Evolutionary conservation across 2,797 vertebrate genomes (phyloP), one percentile per base, ranked within the genome.

Genomic region (Paramormyrops hopkinsi): DNA sequence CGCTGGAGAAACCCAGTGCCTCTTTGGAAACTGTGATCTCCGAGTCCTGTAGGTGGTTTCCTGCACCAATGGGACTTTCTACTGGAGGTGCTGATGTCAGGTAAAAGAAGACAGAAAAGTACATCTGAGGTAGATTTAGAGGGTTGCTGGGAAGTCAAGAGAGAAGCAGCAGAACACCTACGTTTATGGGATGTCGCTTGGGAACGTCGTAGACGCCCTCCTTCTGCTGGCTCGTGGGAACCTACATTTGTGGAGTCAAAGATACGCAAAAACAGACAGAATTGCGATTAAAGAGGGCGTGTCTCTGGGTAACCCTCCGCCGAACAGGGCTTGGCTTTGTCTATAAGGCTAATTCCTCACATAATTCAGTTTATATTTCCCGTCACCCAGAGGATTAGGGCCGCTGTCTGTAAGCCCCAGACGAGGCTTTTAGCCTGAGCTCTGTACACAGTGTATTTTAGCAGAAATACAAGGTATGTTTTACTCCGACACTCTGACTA

Each of bases 131-230:
- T 25, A 69, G 25, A 69, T 9, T 22, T n/a, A 59, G 5, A 89
- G n/a, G n/a, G 8, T 56, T 56, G 53, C 56, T 62, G 59, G 25
- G 14, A 59, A 41, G 22, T n/a, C 86, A 37, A 11, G 92, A 3
- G 44, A 50, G 79, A n/a, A 22, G 8, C 41, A 89, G 91, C 88
- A 92, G 93, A 92, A 94, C 96, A 97, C 93, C 96, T 97, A 98
- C 97, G 98, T 98, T 99, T 97, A 99, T 97, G 97, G 97, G 98
- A 97, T 99, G 98, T 96, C 98, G 98, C 97, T 99, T 99, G 97
- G 98, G 98, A 96, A 99, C 98, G 94, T 99, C 98, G 97, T 99
- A 99, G 96, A 99, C 98, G 95, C 98, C 98, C 96, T 99, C 98
- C 95, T 99, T 99, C 97, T 99, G 98, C 96, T 99, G 98, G 97